Conservation (phyloP, 2,888 invertebrate species). For the Euspilapteryx auroguttella region DNA sequence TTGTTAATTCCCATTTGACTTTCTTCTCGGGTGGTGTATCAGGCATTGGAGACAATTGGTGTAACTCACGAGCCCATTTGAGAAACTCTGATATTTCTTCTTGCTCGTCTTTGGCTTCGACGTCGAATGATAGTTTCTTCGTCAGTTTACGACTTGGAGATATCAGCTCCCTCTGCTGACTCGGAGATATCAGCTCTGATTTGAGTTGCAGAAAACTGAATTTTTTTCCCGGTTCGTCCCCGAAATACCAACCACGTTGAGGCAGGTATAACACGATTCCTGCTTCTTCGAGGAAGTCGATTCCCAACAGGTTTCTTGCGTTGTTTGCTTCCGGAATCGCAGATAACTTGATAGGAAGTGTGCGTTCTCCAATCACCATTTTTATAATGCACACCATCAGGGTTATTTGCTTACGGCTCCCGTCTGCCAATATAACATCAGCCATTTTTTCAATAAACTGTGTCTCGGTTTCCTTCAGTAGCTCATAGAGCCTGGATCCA, state of each 20-base stretch:
- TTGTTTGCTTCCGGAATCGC: constrained; percentile 4
- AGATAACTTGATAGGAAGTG: constrained; percentile 4
- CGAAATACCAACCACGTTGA: constrained; percentile 4
- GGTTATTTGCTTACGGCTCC: constrained; percentile 1
- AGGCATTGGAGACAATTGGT: constrained; percentile 1
- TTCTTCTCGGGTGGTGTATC: not conserved
- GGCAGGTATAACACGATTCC: constrained; percentile 1
- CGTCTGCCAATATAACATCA: constrained; percentile 7
- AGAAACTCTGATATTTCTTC: constrained; percentile 1
- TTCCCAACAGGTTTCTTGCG: constrained; percentile 2
- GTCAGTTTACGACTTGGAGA: not conserved
- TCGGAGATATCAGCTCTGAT: not conserved
- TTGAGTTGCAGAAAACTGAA: constrained; percentile 1
- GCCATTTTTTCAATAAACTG: constrained; percentile 2
- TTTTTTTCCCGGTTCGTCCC: constrained; percentile 1
- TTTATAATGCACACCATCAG: constrained; percentile 4
- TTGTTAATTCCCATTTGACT: constrained; percentile 5
- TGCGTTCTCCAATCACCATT: constrained; percentile 5
- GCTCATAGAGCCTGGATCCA: constrained; percentile 5
- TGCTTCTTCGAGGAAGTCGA: constrained; percentile 2
- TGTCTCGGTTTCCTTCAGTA: constrained; percentile 4
- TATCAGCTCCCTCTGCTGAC: no score
- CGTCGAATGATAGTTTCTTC: constrained; percentile 3
- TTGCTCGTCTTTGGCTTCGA: not conserved
- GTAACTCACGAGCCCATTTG: constrained; percentile 2